Evolutionary conservation across 2,888 invertebrate genomes (phyloP).

Genomic region (Phyllotreta striolata): DNA sequence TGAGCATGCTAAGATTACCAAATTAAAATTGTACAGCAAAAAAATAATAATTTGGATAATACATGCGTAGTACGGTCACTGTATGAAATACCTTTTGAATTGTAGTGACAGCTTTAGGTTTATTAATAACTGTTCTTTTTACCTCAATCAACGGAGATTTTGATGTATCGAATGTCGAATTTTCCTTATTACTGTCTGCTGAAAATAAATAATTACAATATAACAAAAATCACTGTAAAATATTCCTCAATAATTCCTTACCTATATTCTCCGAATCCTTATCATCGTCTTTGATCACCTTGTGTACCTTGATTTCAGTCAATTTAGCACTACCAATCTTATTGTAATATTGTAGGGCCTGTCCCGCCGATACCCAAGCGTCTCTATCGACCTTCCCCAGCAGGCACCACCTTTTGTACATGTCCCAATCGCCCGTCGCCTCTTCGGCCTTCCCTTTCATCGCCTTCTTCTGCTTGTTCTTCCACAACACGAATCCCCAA

Average conservation of each 20-base stretch:
- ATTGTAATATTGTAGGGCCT: conserved; percentile 76
- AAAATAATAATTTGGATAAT: conserved; percentile 8
- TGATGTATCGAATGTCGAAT: conserved; percentile 37
- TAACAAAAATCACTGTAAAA: conserved; percentile 15
- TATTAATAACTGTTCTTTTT: conserved; percentile 30
- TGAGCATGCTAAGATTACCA: no score
- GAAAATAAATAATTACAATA: conserved; percentile 34
- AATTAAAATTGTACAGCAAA: neutral
- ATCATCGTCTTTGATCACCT: conserved; percentile 32
- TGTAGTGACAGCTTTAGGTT: conserved; percentile 29
- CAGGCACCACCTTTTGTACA: conserved; percentile 86
- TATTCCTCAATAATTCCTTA: conserved; percentile 22
- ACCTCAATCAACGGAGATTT: conserved; percentile 32
- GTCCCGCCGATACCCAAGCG: conserved; percentile 82
- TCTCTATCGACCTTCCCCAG: conserved; percentile 77
- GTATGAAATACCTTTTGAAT: conserved; percentile 23
- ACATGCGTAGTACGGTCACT: neutral
- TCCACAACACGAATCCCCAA: conserved; percentile 87
- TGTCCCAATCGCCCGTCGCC: conserved; percentile 66
- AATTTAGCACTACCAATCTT: conserved; percentile 74
- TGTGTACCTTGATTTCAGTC: conserved; percentile 61
- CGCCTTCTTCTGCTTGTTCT: conserved; percentile 67
- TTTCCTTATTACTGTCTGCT: conserved; percentile 49
- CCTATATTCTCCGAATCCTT: conserved; percentile 45
- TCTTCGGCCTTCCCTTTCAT: conserved; percentile 65